Base-by-base conservation (phyloP, 2,888 invertebrate genomes). In the Hesperia comma region DNA sequence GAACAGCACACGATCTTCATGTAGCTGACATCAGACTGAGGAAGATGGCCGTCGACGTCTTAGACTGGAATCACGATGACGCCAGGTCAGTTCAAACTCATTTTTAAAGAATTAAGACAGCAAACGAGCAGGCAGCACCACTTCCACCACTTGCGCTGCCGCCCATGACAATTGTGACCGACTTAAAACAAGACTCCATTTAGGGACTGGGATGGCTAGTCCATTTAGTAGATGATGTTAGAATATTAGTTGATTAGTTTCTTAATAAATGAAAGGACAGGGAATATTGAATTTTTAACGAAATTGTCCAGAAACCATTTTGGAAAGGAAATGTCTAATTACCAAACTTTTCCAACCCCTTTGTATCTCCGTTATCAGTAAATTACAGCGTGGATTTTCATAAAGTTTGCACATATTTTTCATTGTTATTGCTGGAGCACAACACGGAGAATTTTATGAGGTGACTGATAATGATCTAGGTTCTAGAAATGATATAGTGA, bases 11-110 rank as follows among this genome's bases (percentile, higher is more conserved):
- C 71, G 97, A 98, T 82, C 95, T 97, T 79, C 98, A 98, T 84
- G 95, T 97, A 87, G 97, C 97, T 72, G 97, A 97, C 84, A 97
- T 98, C 74, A 96, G 97, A 86, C 92, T 98, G 71, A 94, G 98
- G 83, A 98, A 98, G 95, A 96, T 98, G 94, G 98, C 98, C 63
- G 96, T 98, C 71, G 98, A 99, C 84, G 95, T 98, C 6, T 89
- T 99, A 73, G 98, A 98, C 79, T 99, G 99, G 99, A 97, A 96
- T 88, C 97, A 97, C 81, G 98, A 98, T 78, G 98, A 98, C 85
- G 97, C 97, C 56, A 95, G 93, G 93, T 90, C 68, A 61, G 77
- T 71, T 66, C 41, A 43, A 54, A 15, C 8, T 37, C n/a, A 58
- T 54, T n/a, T n/a, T n/a, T n/a, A n/a, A n/a, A n/a, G n/a, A n/a